Conservation (phyloP, 2,113 vertebrate genomes). For the Xerus inauris region DNA sequence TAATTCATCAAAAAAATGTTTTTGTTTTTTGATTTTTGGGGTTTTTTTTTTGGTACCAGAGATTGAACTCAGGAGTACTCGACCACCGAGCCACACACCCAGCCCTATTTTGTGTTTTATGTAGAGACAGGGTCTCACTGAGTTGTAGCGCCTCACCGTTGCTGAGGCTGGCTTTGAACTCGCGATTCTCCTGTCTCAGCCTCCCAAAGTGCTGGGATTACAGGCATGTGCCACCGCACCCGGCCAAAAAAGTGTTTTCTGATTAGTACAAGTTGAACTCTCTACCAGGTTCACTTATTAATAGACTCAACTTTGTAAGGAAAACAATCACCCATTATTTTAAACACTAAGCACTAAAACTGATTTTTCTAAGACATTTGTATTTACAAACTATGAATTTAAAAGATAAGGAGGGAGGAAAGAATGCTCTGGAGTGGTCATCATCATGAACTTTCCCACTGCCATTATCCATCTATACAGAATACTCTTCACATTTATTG, state of each 20-base stretch:
- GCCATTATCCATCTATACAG: background rate
- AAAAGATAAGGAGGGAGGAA: no score
- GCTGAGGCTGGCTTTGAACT: no score
- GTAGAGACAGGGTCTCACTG: no score
- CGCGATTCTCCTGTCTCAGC: no score
- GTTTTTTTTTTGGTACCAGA: no score
- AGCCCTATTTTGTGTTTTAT: no score
- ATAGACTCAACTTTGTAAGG: background rate
- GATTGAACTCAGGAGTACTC: no score
- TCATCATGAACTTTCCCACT: background rate
- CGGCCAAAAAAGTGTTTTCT: background rate
- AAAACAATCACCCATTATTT: background rate
- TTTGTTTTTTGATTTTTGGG: no score
- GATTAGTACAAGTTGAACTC: background rate
- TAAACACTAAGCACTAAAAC: background rate
- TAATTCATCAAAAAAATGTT: background rate
- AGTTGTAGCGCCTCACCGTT: no score
- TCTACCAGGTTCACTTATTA: background rate
- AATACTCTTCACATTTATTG: background rate
- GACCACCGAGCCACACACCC: no score
- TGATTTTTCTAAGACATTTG: background rate
- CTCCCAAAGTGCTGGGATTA: no score
- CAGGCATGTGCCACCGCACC: no score
- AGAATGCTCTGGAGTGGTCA: background rate
- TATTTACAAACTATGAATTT: background rate